Base-by-base conservation (phyloP, 2,113 vertebrate genomes). In the Falco punctatus region DNA sequence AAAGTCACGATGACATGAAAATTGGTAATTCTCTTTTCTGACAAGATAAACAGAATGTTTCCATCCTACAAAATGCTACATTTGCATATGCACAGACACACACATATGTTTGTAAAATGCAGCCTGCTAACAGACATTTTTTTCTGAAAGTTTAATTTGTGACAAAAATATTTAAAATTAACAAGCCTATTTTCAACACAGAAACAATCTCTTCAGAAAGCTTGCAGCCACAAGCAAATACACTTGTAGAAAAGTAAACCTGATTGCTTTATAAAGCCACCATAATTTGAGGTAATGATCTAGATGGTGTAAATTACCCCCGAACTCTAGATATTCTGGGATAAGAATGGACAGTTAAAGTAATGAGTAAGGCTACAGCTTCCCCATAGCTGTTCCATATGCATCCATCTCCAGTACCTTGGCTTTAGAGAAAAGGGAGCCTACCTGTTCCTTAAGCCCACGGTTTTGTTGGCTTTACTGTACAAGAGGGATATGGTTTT, bases 61-160 rank as follows among this genome's bases (percentile, higher is more conserved):
- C 93, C 87, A 95, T 75, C 88, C 91, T 79, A 89, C 83, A 72
- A 86, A 96, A 95, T 89, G 88, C 35, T 90, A 95, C 95, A 95
- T 96, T 97, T 95, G 77, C 92, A 95, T 94, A 90, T 48, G 78
- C 42, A 59, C 87, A 81, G 77, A 94, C 77, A 57, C 65, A 77
- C 51, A 86, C 95, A 94, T 95, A 91, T 91, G 95, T 84, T 67
- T 67, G 80, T 80, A 91, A 72, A 95, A 84, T 7, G 23, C 57
- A 74, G 64, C 9, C 82, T 71, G 35, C 23, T 89, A 40, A 62
- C 69, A 88, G 77, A 59, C 23, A 2, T 64, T 59, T 40, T 77
- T 40, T 52, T 4, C 46, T 30, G 14, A 5, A 44, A 64, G 33
- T 26, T 83, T 66, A 35, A 32, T 61, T 66, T 42, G 24, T 32